These are phyloP conservation scores for Agrotis segetum DNA, from an alignment of 2,888 invertebrate species.

Conservation along the genomic window DNA sequence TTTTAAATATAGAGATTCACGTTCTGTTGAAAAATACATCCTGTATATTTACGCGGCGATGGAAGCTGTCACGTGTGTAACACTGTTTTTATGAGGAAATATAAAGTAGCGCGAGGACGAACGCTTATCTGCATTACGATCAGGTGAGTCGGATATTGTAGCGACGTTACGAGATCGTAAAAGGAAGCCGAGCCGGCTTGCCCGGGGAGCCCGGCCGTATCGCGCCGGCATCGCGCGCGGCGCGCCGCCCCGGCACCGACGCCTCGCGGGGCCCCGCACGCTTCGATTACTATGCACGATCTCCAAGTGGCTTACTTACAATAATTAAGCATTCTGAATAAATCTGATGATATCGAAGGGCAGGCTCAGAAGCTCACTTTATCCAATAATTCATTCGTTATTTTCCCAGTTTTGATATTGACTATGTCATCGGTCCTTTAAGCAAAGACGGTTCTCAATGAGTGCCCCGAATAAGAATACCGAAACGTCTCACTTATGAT, in stretches of 20 bases:
- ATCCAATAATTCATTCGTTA: conserved; percentile 6
- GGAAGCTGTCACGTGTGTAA: background rate
- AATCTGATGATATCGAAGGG: conserved; percentile 14
- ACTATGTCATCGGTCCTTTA: too few species aligned
- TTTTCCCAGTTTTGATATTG: conserved; percentile 6
- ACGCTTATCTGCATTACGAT: conserved; percentile 52
- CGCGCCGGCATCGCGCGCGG: conserved; percentile 30
- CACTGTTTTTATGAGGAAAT: conserved; percentile 40
- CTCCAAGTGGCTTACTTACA: background rate
- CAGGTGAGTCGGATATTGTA: conserved; percentile 40
- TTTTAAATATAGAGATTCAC: too few species aligned
- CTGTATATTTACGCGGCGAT: conserved; percentile 5
- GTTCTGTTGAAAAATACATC: too few species aligned
- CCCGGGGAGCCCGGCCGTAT: conserved; percentile 8
- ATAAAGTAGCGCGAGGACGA: conserved; percentile 42
- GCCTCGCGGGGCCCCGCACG: background rate
- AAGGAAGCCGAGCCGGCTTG: conserved; percentile 31
- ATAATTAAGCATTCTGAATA: conserved; percentile 4
- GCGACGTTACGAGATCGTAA: conserved; percentile 48
- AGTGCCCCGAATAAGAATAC: too few species aligned
- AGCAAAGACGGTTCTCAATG: too few species aligned
- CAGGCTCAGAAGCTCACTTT: background rate
- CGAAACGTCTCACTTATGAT: too few species aligned
- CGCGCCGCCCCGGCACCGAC: background rate
- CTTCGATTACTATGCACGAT: background rate